These are phyloP conservation scores for Brachionus manjavacas DNA, from an alignment of 1,140 invertebrate species.

Conservation along the genomic window DNA sequence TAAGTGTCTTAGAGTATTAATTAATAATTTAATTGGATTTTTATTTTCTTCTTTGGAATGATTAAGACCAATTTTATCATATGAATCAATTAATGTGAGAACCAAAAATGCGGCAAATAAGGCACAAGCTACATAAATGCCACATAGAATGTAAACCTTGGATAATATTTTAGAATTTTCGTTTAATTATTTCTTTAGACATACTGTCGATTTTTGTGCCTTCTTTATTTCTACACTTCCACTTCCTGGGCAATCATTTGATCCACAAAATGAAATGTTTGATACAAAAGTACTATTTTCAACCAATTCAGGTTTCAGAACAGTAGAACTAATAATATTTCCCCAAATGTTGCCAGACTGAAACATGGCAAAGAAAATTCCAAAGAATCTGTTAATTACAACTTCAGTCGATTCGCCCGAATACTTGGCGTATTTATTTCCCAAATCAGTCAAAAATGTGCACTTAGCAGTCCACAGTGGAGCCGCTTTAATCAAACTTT, in stretches of 20 bases:
- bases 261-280: not conserved
- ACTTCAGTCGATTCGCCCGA: constrained; percentile 69
- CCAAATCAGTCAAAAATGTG: constrained; percentile 86
- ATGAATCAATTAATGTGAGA: constrained; percentile 74
- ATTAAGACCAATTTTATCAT: constrained; percentile 45
- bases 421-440: constrained; percentile 65
- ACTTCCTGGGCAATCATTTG: constrained; percentile 30
- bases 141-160: constrained; percentile 66
- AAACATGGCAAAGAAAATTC: constrained; percentile 94
- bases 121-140: constrained; percentile 80
- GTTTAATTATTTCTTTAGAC: not conserved
- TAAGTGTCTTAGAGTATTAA: constrained; percentile 81
- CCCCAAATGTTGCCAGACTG: constrained; percentile 73
- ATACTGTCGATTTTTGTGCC: constrained; percentile 30
- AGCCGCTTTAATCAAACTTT: constrained; percentile 74
- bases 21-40: constrained; percentile 66
- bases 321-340: constrained; percentile 88
- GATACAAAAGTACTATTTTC: not conserved
- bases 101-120: constrained; percentile 77
- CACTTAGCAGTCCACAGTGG: constrained; percentile 95
- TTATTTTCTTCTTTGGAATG: constrained; percentile 38
- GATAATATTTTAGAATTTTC: constrained; percentile 11
- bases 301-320: constrained; percentile 61
- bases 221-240: constrained; percentile 43
- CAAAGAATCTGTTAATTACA: constrained; percentile 89